phyloP scores from a whole-genome alignment of 2,113 vertebrate species.

The Calonectris borealis region DNA sequence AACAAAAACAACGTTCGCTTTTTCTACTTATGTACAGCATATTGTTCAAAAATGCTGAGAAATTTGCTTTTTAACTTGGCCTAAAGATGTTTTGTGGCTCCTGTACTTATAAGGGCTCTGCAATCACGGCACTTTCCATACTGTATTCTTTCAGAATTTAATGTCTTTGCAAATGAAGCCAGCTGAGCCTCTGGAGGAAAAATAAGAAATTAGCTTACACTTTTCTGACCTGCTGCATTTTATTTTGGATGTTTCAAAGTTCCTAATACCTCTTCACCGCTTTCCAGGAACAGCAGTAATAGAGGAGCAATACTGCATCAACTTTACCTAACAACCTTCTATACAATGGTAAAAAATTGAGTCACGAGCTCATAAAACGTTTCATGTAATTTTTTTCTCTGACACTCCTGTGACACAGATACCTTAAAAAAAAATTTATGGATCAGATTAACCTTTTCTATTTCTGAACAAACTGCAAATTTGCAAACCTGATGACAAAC shows the following conservation, averaged over 20 bases:
- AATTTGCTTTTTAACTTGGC: not conserved
- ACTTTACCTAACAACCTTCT: not conserved
- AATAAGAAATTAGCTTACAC: not conserved
- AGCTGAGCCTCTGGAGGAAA: not conserved
- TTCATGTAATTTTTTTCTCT: not conserved
- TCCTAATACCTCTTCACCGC: not conserved
- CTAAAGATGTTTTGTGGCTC: not conserved
- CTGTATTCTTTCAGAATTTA: not conserved
- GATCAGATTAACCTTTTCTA: not conserved
- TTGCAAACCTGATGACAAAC: not conserved
- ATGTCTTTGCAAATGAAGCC: not conserved
- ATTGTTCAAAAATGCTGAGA: not conserved
- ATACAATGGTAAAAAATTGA: not conserved
- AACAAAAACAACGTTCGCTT: not conserved
- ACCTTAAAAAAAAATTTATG: not conserved
- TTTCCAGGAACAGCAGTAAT: not conserved
- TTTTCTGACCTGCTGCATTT: not conserved
- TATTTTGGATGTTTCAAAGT: not conserved
- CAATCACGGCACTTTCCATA: not conserved
- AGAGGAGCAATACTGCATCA: not conserved
- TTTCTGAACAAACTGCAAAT: not conserved
- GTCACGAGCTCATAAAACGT: not conserved
- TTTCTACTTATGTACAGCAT: not conserved
- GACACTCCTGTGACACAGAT: not conserved
- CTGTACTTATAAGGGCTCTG: not conserved